phyloP scores from a whole-genome alignment of 2,888 invertebrate species.

The Netelia virgata region DNA sequence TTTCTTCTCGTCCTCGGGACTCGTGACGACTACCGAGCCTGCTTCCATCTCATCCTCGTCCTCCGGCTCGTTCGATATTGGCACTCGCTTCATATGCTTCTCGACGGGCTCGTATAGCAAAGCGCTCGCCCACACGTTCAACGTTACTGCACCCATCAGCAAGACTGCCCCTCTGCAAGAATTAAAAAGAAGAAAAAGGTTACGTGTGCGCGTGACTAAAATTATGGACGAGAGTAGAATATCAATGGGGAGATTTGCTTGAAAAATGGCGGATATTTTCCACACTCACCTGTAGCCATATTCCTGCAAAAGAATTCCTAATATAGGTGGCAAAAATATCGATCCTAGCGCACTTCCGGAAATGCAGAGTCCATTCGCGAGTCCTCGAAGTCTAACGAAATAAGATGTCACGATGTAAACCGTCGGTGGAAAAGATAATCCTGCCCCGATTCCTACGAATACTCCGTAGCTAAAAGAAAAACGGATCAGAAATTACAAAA shows the following conservation, averaged over 20 bases:
- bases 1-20: conserved; percentile 79
- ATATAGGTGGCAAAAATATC: conserved; percentile 92
- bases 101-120: conserved; percentile 94
- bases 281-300: conserved; percentile 90
- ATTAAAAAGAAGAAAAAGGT: conserved; percentile 59
- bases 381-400: conserved; percentile 91
- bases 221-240: neutral
- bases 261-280: neutral
- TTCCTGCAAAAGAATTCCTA: conserved; percentile 89
- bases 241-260: neutral
- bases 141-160: conserved; percentile 92
- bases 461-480: conserved; percentile 90
- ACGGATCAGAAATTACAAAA: neutral
- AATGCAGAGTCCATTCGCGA: conserved; percentile 95
- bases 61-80: conserved; percentile 81
- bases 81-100: conserved; percentile 91
- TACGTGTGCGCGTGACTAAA: neutral
- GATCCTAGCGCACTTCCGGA: conserved; percentile 95
- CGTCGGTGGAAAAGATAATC: conserved; percentile 94
- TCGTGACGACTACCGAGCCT: conserved; percentile 70
- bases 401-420: conserved; percentile 96
- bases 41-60: conserved; percentile 80
- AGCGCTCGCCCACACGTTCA: conserved; percentile 94
- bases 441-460: conserved; percentile 93
- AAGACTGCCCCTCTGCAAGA: conserved; percentile 91